Evolutionary conservation across 2,888 invertebrate genomes (phyloP).

Genomic region (Acheta domesticus): DNA sequence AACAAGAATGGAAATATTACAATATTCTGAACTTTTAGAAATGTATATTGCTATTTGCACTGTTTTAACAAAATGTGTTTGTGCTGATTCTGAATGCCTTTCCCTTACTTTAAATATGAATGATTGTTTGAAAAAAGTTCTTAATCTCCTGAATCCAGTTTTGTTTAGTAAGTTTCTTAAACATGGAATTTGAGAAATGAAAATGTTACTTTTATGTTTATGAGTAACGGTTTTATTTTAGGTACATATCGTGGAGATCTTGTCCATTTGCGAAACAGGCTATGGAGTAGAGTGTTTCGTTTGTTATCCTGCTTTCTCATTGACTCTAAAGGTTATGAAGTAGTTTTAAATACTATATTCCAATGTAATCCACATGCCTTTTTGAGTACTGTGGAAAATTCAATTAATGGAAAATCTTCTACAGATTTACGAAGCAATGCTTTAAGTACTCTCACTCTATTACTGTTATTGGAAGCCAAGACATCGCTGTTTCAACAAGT

Average conservation of each 20-base stretch:
- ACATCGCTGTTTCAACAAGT: background rate
- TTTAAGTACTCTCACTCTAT: slow-evolving; percentile 43
- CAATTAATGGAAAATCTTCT: slow-evolving; percentile 41
- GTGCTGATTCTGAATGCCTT: slow-evolving; percentile 46
- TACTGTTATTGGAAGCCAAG: slow-evolving; percentile 44
- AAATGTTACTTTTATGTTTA: slow-evolving; percentile 18
- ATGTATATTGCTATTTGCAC: slow-evolving; percentile 52
- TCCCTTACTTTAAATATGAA: slow-evolving; percentile 49
- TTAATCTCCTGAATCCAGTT: slow-evolving; percentile 49
- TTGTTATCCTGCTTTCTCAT: slow-evolving; percentile 47
- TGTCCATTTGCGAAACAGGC: slow-evolving; percentile 48
- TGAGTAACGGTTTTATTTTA: slow-evolving; percentile 21
- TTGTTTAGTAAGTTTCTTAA: slow-evolving; percentile 48
- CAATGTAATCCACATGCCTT: slow-evolving; percentile 40
- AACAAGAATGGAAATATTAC: slow-evolving; percentile 39
- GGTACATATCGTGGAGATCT: slow-evolving; percentile 23
- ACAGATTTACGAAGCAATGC: slow-evolving; percentile 44
- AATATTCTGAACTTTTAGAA: slow-evolving; percentile 52
- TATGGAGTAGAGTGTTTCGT: slow-evolving; percentile 52
- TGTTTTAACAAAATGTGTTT: slow-evolving; percentile 48
- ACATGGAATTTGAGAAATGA: background rate
- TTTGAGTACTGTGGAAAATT: slow-evolving; percentile 41
- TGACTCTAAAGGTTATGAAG: slow-evolving; percentile 35
- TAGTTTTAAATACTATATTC: slow-evolving; percentile 43
- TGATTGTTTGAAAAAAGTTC: slow-evolving; percentile 49